Base-by-base conservation (phyloP, 2,797 vertebrate genomes). In the Sebastes iracundus region DNA sequence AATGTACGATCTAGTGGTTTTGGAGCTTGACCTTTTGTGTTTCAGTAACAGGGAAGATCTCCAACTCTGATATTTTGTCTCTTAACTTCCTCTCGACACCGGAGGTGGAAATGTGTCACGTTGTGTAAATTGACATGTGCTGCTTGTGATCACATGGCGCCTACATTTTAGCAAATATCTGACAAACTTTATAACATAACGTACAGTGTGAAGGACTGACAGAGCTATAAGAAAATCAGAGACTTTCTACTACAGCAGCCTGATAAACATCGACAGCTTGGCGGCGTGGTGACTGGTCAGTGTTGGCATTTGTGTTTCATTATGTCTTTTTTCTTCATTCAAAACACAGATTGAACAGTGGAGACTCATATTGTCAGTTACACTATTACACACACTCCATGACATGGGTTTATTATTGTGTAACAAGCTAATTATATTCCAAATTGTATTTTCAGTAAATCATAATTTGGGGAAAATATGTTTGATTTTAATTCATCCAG, bases 271-370 rank as follows among this genome's bases (percentile, higher is more conserved):
- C 27, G 7, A 49, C 46, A 20, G 46, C 46, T 49, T 7, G 0
- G 7, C 46, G 7, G 49, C 49, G 8, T 52, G 20, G 20, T 52
- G 20, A 52, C 20, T 52, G 49, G 20, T 52, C 49, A 9, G 20
- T 0, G 14, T 46, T 46, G 42, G 1, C 1, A 2, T 46, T 18
- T 46, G 20, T 52, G 20, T 52, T 52, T 49, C 16, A 52, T n/a
- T 52, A n/a, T 52, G 20, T 52, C 0, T n/a, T 52, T 46, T 46
- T 16, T 46, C 46, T 52, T 52, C 20, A 52, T 52, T 0, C 0
- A 52, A 52, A 52, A 52, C 49, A 52, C 20, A 52, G 49, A 52
- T 52, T n/a, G 20, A 52, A 52, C 49, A 52, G 49, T 53, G 49
- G 20, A 53, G 20, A 53, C n/a, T 53, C 20, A 22, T 53, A 22